Evolutionary conservation across 1,140 invertebrate genomes (phyloP), one percentile per base, ranked within the genome.

Genomic region (Chrysoperla carnea): DNA sequence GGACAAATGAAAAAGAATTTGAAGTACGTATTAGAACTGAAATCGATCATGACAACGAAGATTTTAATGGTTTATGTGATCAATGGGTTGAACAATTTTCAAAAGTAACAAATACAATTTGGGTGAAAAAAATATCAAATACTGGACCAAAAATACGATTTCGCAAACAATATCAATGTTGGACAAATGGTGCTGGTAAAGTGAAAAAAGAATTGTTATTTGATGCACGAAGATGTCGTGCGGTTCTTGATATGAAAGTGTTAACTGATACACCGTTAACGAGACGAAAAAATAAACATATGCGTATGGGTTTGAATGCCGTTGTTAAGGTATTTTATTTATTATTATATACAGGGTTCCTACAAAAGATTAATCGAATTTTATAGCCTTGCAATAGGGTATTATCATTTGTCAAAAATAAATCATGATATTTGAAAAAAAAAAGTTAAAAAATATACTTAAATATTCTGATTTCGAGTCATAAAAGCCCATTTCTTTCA

Each of bases 101-200:
- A 27, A 44, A 52, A 23, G 47, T 51, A 31, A 59, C 58, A 15
- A 48, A 54, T 33, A 60, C 58, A 37, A 47, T 58, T 46, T 60
- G 58, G 58, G 58, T 54, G 17, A 57, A 59, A 43, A 60, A 60
- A 49, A 55, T 56, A 43, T 60, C 58, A 35, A 60, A 60, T 46
- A 59, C 57, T 7, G 58, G 58, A 4, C 57, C 57, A 11, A 58
- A 60, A 53, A 57, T 60, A 40, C 51, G 48, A 38, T 60, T 59
- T 49, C 43, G 58, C 41, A 60, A 60, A 45, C 57, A 59, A 37
- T 60, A 60, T 47, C 58, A 60, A 37, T 60, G 58, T 36, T 60
- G 58, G 58, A 53, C 57, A 12, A 50, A 55, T 13, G 44, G 43
- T 11, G 51, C 50, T 29, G 53, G 52, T 48, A 42, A 45, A 8